Conservation (phyloP, 2,888 invertebrate genomes). For the Mythimna ferrago region DNA sequence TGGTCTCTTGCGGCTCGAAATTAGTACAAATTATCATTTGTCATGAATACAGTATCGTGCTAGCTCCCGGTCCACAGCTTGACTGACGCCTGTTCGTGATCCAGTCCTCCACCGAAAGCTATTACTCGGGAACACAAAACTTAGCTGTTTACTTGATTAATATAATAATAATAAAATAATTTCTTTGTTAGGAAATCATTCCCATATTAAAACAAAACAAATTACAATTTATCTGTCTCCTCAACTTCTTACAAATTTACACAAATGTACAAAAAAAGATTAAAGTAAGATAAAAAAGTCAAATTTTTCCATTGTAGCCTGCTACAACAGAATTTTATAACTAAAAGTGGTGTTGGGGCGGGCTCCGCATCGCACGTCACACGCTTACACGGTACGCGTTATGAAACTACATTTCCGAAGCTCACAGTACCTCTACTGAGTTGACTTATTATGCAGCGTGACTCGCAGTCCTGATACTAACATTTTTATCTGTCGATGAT, state of each 20-base stretch:
- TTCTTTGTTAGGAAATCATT: no score
- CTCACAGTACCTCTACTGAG: background rate
- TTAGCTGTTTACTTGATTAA: background rate
- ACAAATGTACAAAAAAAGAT: no score
- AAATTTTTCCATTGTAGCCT: background rate
- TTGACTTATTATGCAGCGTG: background rate
- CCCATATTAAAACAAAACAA: no score
- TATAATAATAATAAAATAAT: no score
- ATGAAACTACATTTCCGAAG: background rate
- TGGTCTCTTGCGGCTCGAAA: background rate
- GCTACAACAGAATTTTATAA: no score
- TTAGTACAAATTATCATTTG: background rate
- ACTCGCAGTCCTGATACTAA: background rate
- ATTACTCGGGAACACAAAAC: constrained; percentile 6
- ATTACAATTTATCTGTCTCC: no score
- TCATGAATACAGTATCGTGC: background rate
- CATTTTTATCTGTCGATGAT: background rate
- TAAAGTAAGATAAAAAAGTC: background rate
- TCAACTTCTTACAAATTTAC: no score
- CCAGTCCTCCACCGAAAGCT: background rate
- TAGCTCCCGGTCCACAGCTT: no score
- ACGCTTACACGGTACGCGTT: background rate
- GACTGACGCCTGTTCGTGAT: background rate
- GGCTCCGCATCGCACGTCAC: no score
- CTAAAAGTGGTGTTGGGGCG: background rate